Percentiles rank a stretch among this genome's conserved stretches.
These are phyloP conservation scores for Anolis apletophallus DNA, from an alignment of 2,797 vertebrate species.

Conservation along the genomic window DNA sequence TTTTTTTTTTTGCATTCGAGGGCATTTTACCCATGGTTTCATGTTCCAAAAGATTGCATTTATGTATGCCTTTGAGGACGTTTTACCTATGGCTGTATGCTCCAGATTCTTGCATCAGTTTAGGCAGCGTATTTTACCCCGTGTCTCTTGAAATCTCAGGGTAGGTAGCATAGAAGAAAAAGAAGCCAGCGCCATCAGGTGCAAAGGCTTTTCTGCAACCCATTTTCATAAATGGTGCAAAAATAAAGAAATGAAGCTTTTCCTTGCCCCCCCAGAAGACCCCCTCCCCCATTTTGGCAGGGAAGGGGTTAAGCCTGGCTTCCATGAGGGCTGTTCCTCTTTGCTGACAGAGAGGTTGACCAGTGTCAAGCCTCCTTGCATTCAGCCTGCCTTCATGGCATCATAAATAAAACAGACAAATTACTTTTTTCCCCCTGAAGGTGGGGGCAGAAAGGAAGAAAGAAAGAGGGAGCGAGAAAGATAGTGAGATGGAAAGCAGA, in stretches of 20 bases:
- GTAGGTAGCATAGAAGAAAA: no score
- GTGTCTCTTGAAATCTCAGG: no score
- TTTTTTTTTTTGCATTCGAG: no score
- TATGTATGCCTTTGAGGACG: no score
- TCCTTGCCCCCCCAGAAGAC: background rate
- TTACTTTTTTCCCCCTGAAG: constrained; percentile 83
- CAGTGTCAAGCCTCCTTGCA: constrained; percentile 93
- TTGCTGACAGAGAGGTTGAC: constrained; percentile 93
- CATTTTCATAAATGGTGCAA: no score
- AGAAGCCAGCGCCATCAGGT: no score
- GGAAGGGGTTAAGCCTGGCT: constrained; percentile 91
- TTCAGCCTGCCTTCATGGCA: constrained; percentile 97
- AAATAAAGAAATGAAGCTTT: background rate
- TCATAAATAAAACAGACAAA: constrained; percentile 99
- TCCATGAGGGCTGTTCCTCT: constrained; percentile 93
- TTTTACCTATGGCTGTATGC: no score
- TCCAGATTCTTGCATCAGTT: no score
- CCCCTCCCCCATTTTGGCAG: constrained; percentile 63
- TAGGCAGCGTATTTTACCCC: no score
- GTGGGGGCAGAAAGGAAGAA: constrained; percentile 70
- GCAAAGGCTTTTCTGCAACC: no score
- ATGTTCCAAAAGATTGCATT: no score
- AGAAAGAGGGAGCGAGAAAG: constrained; percentile 66
- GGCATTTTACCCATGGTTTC: no score
- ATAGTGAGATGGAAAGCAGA: constrained; percentile 60